These are phyloP conservation scores for Arctopsyche grandis DNA, from an alignment of 1,140 invertebrate species.

Conservation along the genomic window DNA sequence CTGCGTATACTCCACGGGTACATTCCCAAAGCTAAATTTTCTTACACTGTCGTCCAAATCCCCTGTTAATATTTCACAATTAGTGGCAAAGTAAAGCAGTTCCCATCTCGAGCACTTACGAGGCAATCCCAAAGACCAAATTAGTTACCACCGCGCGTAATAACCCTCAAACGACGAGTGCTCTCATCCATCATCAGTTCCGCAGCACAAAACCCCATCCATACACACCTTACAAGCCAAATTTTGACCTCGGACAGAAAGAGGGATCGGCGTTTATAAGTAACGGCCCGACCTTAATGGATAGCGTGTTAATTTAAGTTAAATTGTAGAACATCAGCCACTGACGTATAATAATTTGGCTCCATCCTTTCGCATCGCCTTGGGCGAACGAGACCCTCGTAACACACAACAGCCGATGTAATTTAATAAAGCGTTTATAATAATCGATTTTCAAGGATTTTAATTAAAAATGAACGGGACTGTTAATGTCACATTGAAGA, in stretches of 20 bases:
- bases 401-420: background rate
- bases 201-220: no score
- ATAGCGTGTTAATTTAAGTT: constrained; percentile 21
- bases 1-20: no score
- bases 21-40: background rate
- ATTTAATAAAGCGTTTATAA: background rate
- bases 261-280: no score
- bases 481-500: no score
- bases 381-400: no score
- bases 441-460: background rate
- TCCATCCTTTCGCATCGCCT: constrained; percentile 7
- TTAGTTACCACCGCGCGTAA: background rate
- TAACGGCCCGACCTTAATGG: background rate
- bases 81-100: background rate
- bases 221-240: no score
- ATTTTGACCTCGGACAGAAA: no score
- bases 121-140: background rate
- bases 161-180: no score
- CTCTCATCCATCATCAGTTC: no score
- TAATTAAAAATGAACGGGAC: no score
- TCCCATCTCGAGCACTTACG: background rate
- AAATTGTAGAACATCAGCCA: constrained; percentile 16
- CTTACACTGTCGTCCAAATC: background rate
- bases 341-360: background rate
- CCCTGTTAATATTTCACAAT: constrained; percentile 14